phyloP scores from a whole-genome alignment of 2,888 invertebrate species.

The Eilema sororculum region DNA sequence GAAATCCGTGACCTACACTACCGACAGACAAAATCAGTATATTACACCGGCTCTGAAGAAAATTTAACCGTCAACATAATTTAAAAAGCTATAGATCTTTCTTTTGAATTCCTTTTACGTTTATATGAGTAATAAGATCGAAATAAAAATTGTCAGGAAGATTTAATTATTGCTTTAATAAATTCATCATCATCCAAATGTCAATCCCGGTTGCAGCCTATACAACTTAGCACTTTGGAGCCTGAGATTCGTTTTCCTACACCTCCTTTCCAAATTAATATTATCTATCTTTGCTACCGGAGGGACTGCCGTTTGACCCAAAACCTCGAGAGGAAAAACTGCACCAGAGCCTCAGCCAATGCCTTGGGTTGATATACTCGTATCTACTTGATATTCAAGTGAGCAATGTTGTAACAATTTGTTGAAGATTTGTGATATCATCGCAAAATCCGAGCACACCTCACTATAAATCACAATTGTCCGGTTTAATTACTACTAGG shows the following conservation, averaged over 20 bases:
- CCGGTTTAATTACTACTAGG: slow-evolving; percentile 61
- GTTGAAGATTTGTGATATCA: slow-evolving; percentile 9
- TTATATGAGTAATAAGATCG: slow-evolving; percentile 26
- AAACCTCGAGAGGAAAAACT: not conserved
- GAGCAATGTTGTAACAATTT: not conserved
- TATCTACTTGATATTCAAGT: too few species aligned
- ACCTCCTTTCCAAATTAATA: too few species aligned
- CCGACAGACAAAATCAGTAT: slow-evolving; percentile 39
- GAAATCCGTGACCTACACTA: slow-evolving; percentile 61
- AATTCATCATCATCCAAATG: not conserved
- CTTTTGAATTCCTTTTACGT: slow-evolving; percentile 14
- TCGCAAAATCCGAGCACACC: slow-evolving; percentile 42
- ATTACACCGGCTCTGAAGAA: slow-evolving; percentile 27
- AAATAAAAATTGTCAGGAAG: slow-evolving; percentile 23
- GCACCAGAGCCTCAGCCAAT: too few species aligned
- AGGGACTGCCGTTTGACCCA: not conserved
- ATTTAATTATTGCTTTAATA: slow-evolving; percentile 3
- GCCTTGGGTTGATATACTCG: too few species aligned
- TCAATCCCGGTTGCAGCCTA: not conserved
- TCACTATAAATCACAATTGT: slow-evolving; percentile 61
- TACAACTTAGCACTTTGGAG: not conserved
- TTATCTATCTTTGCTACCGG: too few species aligned
- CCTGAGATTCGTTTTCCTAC: too few species aligned
- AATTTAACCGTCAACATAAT: slow-evolving; percentile 17
- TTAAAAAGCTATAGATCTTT: slow-evolving; percentile 23